Conservation (phyloP, 2,797 vertebrate genomes). For the Parauchenoglanis punctatus region DNA sequence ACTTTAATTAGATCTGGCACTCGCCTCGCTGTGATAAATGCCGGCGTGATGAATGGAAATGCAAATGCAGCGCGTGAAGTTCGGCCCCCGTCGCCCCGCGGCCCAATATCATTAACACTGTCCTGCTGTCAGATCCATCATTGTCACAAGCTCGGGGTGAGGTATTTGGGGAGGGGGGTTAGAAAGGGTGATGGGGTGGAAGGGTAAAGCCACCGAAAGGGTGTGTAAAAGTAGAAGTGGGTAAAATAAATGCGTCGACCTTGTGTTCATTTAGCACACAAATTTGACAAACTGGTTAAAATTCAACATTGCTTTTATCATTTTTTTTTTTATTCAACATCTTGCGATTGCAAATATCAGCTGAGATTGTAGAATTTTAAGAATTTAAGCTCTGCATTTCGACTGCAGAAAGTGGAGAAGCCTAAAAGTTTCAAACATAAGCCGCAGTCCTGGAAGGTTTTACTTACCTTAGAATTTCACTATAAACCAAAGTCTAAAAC, state of each 20-base stretch:
- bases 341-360: neutral
- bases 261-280: neutral
- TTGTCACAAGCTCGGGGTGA: conserved; percentile 79
- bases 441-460: neutral
- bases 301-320: neutral
- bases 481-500: neutral
- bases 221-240: neutral
- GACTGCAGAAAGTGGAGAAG: neutral
- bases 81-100: conserved; percentile 88
- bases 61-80: conserved; percentile 92
- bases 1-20: conserved; percentile 99
- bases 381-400: no score
- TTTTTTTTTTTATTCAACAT: no score
- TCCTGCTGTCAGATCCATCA: conserved; percentile 95
- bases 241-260: neutral
- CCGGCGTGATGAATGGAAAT: conserved; percentile 96
- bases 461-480: neutral
- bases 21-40: conserved; percentile 92
- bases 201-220: neutral
- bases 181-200: neutral
- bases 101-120: conserved; percentile 94
- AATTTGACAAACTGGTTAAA: neutral
- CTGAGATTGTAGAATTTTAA: neutral
- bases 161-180: conserved; percentile 18
- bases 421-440: neutral